Percentiles rank a stretch among this genome's conserved stretches.
These are phyloP conservation scores for Kryptopterus vitreolus DNA, from an alignment of 2,797 vertebrate species.

Conservation along the genomic window DNA sequence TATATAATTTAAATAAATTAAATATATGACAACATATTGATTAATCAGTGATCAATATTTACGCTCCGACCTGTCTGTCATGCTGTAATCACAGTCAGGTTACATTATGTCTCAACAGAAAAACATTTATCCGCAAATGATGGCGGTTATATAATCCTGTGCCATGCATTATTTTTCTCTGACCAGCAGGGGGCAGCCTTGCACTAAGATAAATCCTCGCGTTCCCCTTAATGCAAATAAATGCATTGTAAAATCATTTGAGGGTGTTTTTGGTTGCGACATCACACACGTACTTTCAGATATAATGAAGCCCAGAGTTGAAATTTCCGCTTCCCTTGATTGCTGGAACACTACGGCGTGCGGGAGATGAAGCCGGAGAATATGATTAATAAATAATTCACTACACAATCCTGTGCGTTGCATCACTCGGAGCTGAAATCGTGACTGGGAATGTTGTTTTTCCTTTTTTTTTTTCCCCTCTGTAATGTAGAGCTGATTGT, in stretches of 20 bases:
- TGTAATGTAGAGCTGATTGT: neutral
- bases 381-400: conserved; percentile 34
- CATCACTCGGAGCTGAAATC: conserved; percentile 34
- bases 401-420: conserved; percentile 36
- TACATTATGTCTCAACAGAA: too few species aligned
- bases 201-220: conserved; percentile 30
- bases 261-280: neutral
- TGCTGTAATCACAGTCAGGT: too few species aligned
- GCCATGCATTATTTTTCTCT: neutral
- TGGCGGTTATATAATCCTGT: neutral
- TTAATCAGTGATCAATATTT: too few species aligned
- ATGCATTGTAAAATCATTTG: neutral
- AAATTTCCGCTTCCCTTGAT: neutral
- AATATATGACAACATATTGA: too few species aligned
- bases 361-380: conserved; percentile 22
- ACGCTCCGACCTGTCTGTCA: too few species aligned
- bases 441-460: neutral
- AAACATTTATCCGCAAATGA: neutral
- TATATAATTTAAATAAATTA: too few species aligned
- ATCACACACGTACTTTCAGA: neutral
- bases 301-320: neutral
- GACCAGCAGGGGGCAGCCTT: conserved; percentile 74
- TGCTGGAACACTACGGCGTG: neutral
- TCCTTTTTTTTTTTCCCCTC: neutral
- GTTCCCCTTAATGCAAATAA: neutral